Evolutionary conservation across 2,888 invertebrate genomes (phyloP), one percentile per base, ranked within the genome.

Genomic region (Dasypogon diadema): DNA sequence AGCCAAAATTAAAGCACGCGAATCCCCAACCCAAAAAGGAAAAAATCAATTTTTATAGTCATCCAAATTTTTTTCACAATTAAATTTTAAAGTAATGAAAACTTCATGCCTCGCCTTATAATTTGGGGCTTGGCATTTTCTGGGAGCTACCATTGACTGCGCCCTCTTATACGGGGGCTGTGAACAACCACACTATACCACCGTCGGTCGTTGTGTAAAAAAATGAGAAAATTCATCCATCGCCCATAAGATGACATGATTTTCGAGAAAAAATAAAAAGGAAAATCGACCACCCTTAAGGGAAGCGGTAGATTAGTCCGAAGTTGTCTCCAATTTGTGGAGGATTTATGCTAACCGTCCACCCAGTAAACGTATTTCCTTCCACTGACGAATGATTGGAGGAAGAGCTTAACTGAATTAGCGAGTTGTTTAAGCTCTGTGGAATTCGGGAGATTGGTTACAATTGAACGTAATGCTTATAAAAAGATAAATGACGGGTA

Each of bases 31-130:
- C 10, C 26, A 42, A 14, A 37, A 34, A 18, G 30, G 30, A 48
- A 74, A 74, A 54, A 74, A 74, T 74, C 63, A 63, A 75, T 55
- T 75, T 75, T 75, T 65, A 75, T 65, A 75, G 54, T 63, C 74
- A 58, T 65, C 22, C 24, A 75, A 54, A 34, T 65, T 58, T 54
- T 63, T 75, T 63, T 51, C 54, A n/a, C 75, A 16, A 75, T 75
- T 65, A 55, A 54, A 65, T 75, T 65, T 75, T 75, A 65, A 75
- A 75, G 65, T 75, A 75, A 75, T 65, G 75, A 75, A 65, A 58
- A 46, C 21, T 21, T 30, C 12, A 18, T 30, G 75, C 75, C 68
- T 75, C 55, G 75, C 75, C 75, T 68, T 68, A 42, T 21, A 26
- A 10, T 70, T 70, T 51, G 46, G 75, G 68, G 75, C 18, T 75